Base-by-base conservation (phyloP, 2,113 vertebrate species). In the Nematolebias whitei region DNA sequence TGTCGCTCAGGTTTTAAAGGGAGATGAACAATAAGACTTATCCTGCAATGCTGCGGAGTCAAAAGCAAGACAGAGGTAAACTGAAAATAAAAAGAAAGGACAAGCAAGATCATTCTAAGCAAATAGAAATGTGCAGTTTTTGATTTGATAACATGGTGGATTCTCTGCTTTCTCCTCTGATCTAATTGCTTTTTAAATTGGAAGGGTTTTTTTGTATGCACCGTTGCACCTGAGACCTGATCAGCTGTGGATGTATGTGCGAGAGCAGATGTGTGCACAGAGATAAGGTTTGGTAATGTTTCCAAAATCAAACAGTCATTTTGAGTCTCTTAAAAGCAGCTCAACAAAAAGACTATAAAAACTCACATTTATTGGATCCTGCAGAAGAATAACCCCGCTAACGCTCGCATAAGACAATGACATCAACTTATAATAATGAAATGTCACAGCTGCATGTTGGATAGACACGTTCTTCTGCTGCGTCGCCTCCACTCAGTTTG, bases 131-230 rank as follows among this genome's bases (percentile, higher is more conserved):
- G 9, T 35, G 32, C 5, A 6, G 9, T 9, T 48, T 43, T 18
- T 12, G 32, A 22, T 39, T 60, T 56, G 32, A 62, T 67, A 44
- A 68, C 14, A 59, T 60, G 15, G 26, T 14, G 29, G 43, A 75
- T 47, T 45, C 24, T 59, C 44, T 49, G 15, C 29, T 52, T 13
- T n/a, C 15, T 48, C 48, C 51, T 64, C 52, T 50, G 24, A 59
- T 74, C 63, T 70, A 76, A 84, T 83, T 80, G 67, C 51, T 73
- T 70, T 80, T 84, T 62, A 71, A 78, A 84, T 63, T 74, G 68
- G 58, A 80, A 72, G 73, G 73, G 67, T 50, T 65, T 69, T 39
- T 68, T 29, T 11, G 5, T 26, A 18, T 19, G 52, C 61, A 45
- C 41, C 51, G 12, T 20, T 3, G 45, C 69, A 61, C 40, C 41